Base-by-base conservation (phyloP, 2,888 invertebrate genomes). In the Pheosia gnoma region DNA sequence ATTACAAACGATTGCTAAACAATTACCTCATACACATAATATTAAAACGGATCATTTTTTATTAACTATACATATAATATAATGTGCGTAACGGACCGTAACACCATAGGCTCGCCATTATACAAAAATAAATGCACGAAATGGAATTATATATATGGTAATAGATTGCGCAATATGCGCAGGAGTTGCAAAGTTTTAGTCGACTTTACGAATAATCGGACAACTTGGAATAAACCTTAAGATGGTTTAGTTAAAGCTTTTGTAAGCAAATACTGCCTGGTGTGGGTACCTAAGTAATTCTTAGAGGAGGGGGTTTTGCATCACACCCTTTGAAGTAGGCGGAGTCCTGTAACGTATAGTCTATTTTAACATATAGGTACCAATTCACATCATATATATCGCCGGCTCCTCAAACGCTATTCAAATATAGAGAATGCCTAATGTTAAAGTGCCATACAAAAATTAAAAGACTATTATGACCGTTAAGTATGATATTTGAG, bases 81-180 rank as follows among this genome's bases (percentile, higher is more conserved):
- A 84, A 80, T 89, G 90, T 90, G 89, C 90, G 90, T 88, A 84
- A 88, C 85, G 79, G 77, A 82, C 80, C 78, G 74, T 86, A 84
- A 84, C 81, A 81, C 81, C 79, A 83, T 84, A 85, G 83, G 85
- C 82, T 86, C 85, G 78, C 77, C 78, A 75, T 79, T 77, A 83
- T 87, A 88, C 86, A 85, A 57, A 88, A 88, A 79, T 70, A 82
- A 84, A 72, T 45, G 10, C 57, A 60, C 60, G 63, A 60, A 73
- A 67, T 59, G 61, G 37, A 66, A 57, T n/a, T 41, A 70, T 67
- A 38, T 47, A 51, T 59, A 37, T 38, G 43, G 37, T 60, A 49
- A 39, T 61, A 60, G 59, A 56, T 57, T 25, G 61, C 65, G 61
- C n/a, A 51, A 25, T 9, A 38, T 47, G 58, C 58, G 61, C 61